Evolutionary conservation across 2,888 invertebrate genomes (phyloP).

Genomic region (Dryocosmus kuriphilus): DNA sequence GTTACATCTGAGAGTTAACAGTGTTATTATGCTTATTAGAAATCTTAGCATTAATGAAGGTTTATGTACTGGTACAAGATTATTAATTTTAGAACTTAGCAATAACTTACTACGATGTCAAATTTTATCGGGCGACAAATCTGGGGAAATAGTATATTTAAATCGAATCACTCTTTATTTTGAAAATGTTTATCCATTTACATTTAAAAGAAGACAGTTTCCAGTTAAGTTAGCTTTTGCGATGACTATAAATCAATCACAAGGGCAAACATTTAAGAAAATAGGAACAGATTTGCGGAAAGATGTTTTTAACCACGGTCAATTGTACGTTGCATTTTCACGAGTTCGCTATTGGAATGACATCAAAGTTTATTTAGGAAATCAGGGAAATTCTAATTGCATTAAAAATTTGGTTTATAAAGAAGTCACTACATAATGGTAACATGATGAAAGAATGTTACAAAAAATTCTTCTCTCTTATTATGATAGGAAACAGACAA

Average conservation of each 20-base stretch:
- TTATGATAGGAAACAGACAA: too few species aligned
- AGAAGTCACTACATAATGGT: conserved; percentile 11
- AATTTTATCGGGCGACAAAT: conserved; percentile 44
- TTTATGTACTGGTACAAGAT: neutral
- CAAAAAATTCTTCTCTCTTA: too few species aligned
- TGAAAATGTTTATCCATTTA: conserved; percentile 41
- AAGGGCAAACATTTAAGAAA: conserved; percentile 52
- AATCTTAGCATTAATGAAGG: too few species aligned
- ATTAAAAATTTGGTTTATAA: conserved; percentile 44
- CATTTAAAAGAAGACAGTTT: conserved; percentile 50
- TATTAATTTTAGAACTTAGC: conserved; percentile 41
- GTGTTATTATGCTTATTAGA: too few species aligned
- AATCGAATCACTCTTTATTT: conserved; percentile 42
- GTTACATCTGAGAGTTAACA: too few species aligned
- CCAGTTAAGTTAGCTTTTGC: conserved; percentile 54
- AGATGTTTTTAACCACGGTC: conserved; percentile 53
- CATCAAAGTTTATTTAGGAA: conserved; percentile 45
- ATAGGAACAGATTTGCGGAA: conserved; percentile 49
- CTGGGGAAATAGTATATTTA: conserved; percentile 42
- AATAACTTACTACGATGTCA: conserved; percentile 41
- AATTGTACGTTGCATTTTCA: conserved; percentile 53
- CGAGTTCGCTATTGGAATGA: too few species aligned
- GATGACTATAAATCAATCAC: conserved; percentile 54
- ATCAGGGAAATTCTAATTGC: conserved; percentile 14
- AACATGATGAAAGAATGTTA: too few species aligned